phyloP scores from a whole-genome alignment of 2,888 invertebrate genomes.

The Graphium colonna region DNA sequence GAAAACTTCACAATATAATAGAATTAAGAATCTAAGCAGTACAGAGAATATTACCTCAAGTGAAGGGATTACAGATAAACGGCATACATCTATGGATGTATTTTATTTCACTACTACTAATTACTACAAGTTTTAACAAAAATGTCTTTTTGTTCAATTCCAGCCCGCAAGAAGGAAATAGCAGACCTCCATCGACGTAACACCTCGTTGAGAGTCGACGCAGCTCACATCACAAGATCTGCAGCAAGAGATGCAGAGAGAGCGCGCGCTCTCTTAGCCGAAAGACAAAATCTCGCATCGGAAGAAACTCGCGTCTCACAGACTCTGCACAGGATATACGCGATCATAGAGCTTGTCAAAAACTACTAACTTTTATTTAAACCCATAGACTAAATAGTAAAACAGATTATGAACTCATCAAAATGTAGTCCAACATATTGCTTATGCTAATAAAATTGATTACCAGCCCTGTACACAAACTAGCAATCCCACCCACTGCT shows the following conservation, averaged over 20 bases:
- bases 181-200: conserved; percentile 65
- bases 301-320: conserved; percentile 48
- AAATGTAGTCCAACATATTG: no score
- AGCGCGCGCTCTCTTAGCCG: conserved; percentile 58
- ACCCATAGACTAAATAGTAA: neutral
- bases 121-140: no score
- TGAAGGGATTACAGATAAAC: no score
- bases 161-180: conserved; percentile 74
- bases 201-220: conserved; percentile 68
- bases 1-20: no score
- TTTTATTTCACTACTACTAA: neutral
- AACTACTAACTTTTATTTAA: conserved; percentile 26
- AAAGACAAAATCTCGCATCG: conserved; percentile 48
- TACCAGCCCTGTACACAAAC: no score
- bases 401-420: no score
- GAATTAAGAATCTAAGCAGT: no score
- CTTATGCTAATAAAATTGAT: no score
- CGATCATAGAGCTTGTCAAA: conserved; percentile 46
- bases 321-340: conserved; percentile 45
- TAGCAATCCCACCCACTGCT: no score
- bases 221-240: conserved; percentile 67
- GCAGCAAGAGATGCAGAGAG: conserved; percentile 62
- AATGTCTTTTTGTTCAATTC: no score
- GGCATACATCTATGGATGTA: neutral
- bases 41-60: no score